Evolutionary conservation across 2,888 invertebrate genomes (phyloP).

Genomic region (Nysson spinosus): DNA sequence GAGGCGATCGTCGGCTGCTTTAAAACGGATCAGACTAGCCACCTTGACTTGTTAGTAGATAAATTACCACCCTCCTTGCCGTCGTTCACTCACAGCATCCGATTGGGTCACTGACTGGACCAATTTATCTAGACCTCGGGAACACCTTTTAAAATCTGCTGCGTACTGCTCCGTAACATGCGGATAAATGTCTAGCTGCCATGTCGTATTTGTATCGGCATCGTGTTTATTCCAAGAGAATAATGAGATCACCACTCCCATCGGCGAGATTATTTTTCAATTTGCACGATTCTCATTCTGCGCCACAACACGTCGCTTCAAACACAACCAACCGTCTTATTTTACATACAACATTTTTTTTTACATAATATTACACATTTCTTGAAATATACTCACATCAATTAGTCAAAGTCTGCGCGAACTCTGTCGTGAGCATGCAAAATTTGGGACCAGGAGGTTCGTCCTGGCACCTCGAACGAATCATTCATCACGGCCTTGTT

Average conservation of each 20-base stretch:
- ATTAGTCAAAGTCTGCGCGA: slow-evolving; percentile 3
- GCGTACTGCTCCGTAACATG: too few species aligned
- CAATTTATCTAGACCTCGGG: slow-evolving; percentile 40
- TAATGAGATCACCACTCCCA: too few species aligned
- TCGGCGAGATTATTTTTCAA: too few species aligned
- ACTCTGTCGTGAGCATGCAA: background rate
- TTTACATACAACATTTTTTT: background rate
- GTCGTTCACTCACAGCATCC: slow-evolving; percentile 12
- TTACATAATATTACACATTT: background rate
- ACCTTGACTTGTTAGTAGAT: slow-evolving; percentile 44
- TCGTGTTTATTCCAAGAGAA: too few species aligned
- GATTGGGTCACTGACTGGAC: slow-evolving; percentile 2
- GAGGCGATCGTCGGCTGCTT: slow-evolving; percentile 27
- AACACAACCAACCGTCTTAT: too few species aligned
- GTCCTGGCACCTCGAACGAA: slow-evolving; percentile 9
- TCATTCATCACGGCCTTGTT: slow-evolving; percentile 64
- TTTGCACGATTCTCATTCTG: too few species aligned
- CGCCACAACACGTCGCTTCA: too few species aligned
- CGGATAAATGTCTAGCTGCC: too few species aligned
- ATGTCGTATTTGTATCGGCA: too few species aligned
- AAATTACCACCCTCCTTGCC: slow-evolving; percentile 56
- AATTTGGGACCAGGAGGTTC: slow-evolving; percentile 2
- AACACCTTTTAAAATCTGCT: slow-evolving; percentile 4
- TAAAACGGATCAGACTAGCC: slow-evolving; percentile 51
- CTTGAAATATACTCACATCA: background rate